Percentiles rank a stretch among this genome's conserved stretches.
Evolutionary conservation across 2,797 vertebrate genomes (phyloP).

Genomic region (Microhierax caerulescens): DNA sequence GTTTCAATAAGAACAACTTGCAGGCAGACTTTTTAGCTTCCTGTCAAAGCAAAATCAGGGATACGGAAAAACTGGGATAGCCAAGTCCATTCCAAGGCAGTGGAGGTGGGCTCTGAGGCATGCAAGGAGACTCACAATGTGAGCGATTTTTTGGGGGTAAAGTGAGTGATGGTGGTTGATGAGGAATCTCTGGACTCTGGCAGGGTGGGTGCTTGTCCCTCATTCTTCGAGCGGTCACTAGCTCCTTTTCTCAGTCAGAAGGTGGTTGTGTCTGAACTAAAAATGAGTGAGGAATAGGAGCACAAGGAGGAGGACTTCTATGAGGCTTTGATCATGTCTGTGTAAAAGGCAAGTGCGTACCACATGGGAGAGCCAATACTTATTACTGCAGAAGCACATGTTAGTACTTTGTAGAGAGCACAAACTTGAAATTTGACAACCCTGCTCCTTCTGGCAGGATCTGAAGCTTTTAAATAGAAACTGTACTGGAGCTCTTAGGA

Average conservation of each 20-base stretch:
- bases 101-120: neutral
- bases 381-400: neutral
- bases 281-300: neutral
- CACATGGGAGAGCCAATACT: neutral
- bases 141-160: accelerated
- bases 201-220: accelerated
- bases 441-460: neutral
- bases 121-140: accelerated
- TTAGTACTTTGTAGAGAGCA: neutral
- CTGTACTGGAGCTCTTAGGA: neutral
- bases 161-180: neutral
- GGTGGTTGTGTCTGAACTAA: neutral
- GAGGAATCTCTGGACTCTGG: neutral
- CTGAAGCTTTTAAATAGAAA: neutral
- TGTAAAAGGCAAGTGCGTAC: neutral
- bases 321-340: neutral
- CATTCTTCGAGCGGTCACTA: neutral
- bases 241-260: neutral
- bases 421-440: neutral
- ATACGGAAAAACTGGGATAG: neutral
- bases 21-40: neutral
- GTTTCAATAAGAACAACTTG: neutral
- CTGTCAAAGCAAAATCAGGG: neutral
- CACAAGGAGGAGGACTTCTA: neutral
- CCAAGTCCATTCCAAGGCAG: accelerated